These are phyloP conservation scores for rabbit (Oryctolagus cuniculus) DNA, from an alignment of 2,113 vertebrate genomes.

Conservation along the genomic window mOryCun1.1 NC_091436.1:167850501-167851000, in stretches of 20 bases:
- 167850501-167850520: conserved; percentile 37
- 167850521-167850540: conserved; percentile 45
- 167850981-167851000: conserved; percentile 31
- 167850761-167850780: conserved; percentile 43
- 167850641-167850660: conserved; percentile 75
- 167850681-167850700: conserved; percentile 73
- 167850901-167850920: conserved; percentile 57
- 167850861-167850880: conserved; percentile 71
- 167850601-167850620: conserved; percentile 63
- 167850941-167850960: neutral
- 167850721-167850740: conserved; percentile 69
- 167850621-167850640: conserved; percentile 76
- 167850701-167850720: conserved; percentile 21
- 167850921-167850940: conserved; percentile 52
- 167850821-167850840: conserved; percentile 66
- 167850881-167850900: conserved; percentile 82
- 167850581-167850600: conserved; percentile 50
- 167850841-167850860: conserved; percentile 65
- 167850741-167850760: conserved; percentile 66
- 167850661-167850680: conserved; percentile 73
- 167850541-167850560: conserved; percentile 62
- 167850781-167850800: conserved; percentile 63
- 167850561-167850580: conserved; percentile 77
- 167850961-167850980: conserved; percentile 61
- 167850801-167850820: conserved; percentile 70